Percentiles rank a stretch among this genome's conserved stretches.
Evolutionary conservation across 1,140 invertebrate genomes (phyloP).

Genomic region (Aleiodes sp.): DNA sequence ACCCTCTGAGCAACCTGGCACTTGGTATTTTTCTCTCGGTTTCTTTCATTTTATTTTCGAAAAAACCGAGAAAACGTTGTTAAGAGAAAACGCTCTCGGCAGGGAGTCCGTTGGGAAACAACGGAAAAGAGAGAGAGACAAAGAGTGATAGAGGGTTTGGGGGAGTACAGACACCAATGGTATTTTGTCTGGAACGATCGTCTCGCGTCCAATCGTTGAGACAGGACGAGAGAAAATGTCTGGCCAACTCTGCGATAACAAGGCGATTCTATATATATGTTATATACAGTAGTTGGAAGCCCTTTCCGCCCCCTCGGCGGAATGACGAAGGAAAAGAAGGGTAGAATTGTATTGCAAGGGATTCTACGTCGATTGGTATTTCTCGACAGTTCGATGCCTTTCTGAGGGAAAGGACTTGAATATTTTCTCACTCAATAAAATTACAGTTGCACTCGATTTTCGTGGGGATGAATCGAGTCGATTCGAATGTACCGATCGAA

Average conservation of each 20-base stretch:
- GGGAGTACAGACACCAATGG: constrained; percentile 1
- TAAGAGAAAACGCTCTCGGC: constrained; percentile 12
- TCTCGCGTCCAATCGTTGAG: constrained; percentile 12
- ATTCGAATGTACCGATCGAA: neutral
- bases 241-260: constrained; percentile 3
- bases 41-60: neutral
- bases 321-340: too few relatives aligned
- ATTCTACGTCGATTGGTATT: too few relatives aligned
- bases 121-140: neutral
- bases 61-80: constrained; percentile 14
- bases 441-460: too few relatives aligned
- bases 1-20: neutral
- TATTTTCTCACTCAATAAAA: too few relatives aligned
- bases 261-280: constrained; percentile 2
- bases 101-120: neutral
- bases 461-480: too few relatives aligned
- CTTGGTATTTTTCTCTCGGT: neutral
- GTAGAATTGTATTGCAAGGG: neutral
- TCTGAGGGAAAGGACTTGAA: too few relatives aligned
- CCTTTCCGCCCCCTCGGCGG: too few relatives aligned
- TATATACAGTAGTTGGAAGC: constrained; percentile 3
- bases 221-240: neutral
- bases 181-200: constrained; percentile 19
- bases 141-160: neutral
- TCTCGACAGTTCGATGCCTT: too few relatives aligned